These are phyloP conservation scores for Orthonyx spaldingii DNA, from an alignment of 2,113 vertebrate species.

Conservation along the genomic window DNA sequence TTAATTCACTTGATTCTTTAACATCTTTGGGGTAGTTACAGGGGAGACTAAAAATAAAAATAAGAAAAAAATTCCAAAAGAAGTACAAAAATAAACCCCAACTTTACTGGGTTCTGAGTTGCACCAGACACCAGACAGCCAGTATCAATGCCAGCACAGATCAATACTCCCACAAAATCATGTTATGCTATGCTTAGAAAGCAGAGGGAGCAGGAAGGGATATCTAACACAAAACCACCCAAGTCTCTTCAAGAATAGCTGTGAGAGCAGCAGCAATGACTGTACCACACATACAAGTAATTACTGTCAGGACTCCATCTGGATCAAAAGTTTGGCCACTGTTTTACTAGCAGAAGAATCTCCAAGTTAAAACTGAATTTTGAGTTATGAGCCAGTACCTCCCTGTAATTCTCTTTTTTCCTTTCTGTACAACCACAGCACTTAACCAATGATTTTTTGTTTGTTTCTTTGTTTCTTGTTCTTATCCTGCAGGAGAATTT, in stretches of 20 bases:
- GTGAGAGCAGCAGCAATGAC: neutral
- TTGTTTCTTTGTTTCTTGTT: neutral
- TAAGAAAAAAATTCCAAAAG: neutral
- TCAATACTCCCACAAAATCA: conserved; percentile 58
- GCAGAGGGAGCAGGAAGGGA: conserved; percentile 65
- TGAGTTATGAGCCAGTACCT: neutral
- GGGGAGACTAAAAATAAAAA: neutral
- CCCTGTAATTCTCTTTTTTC: neutral
- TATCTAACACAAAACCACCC: conserved; percentile 40
- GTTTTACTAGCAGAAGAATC: neutral
- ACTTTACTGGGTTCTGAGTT: conserved; percentile 6
- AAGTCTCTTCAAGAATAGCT: conserved; percentile 22
- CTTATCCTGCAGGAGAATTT: neutral
- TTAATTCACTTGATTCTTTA: neutral
- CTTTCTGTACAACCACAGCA: neutral
- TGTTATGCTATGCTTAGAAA: conserved; percentile 65
- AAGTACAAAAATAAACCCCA: neutral
- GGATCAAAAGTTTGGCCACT: neutral
- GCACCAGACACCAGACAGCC: conserved; percentile 33
- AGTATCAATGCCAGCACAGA: conserved; percentile 32
- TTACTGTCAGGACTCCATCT: conserved; percentile 37
- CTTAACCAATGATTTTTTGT: neutral
- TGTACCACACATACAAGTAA: conserved; percentile 13
- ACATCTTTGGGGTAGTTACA: neutral
- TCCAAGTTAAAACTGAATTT: neutral